Percentiles rank a stretch among this genome's conserved stretches.
These are phyloP conservation scores for Limnephilus lunatus DNA, from an alignment of 2,888 invertebrate genomes.

Conservation along the genomic window DNA sequence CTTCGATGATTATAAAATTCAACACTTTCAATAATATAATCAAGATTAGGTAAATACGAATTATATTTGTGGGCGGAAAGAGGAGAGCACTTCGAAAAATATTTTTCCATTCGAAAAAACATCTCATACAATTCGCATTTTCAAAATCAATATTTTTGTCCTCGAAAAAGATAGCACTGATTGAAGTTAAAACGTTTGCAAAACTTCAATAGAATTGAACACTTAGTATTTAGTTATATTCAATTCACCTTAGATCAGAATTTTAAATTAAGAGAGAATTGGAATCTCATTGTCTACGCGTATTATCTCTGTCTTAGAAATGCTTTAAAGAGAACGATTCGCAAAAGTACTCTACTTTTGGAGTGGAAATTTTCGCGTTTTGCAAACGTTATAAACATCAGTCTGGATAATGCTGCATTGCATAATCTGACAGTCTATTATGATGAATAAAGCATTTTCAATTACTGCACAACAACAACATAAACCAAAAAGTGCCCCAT, in stretches of 20 bases:
- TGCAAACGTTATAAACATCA: not conserved
- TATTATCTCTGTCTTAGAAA: not conserved
- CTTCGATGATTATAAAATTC: not conserved
- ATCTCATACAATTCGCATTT: not conserved
- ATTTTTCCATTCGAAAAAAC: not conserved
- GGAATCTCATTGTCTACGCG: not conserved
- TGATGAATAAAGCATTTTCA: not conserved
- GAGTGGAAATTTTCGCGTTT: not conserved
- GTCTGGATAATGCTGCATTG: not conserved
- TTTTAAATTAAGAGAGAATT: not conserved
- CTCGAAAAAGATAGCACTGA: not conserved
- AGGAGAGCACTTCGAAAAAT: not conserved
- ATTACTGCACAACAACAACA: not conserved
- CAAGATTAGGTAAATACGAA: not conserved
- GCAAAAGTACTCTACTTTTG: not conserved
- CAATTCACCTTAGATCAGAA: not conserved
- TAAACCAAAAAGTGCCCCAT: not conserved
- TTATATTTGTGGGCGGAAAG: not conserved
- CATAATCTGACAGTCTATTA: not conserved
- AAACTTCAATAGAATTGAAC: not conserved
- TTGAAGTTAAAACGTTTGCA: not conserved
- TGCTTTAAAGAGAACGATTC: not conserved
- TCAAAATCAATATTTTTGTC: not conserved
- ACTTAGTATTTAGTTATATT: not conserved
- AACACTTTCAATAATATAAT: not conserved